These are phyloP conservation scores for Sebastes aleutianus DNA, from an alignment of 2,797 vertebrate genomes.

Conservation along the genomic window DNA sequence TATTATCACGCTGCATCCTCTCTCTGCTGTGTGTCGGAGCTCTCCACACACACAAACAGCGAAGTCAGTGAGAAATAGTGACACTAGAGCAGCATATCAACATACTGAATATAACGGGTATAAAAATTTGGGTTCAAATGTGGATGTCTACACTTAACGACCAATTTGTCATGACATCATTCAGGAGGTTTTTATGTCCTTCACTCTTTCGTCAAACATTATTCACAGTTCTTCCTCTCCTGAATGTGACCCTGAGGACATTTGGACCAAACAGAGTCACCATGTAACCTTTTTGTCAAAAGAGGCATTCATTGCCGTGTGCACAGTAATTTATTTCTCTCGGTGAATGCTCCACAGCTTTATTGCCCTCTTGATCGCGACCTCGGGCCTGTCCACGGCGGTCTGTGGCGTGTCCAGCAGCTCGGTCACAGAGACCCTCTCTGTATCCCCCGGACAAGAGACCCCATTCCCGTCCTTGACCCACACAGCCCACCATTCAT, in stretches of 20 bases:
- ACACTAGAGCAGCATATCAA: too few species aligned
- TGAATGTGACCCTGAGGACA: slow-evolving; percentile 25
- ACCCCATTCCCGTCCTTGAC: slow-evolving; percentile 70
- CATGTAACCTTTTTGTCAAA: slow-evolving; percentile 38
- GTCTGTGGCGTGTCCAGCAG: slow-evolving; percentile 24
- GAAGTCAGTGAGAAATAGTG: too few species aligned
- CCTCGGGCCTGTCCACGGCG: slow-evolving; percentile 18
- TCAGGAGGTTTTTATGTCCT: slow-evolving; percentile 7
- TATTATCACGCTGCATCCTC: too few species aligned
- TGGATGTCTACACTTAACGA: not conserved
- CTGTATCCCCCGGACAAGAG: slow-evolving; percentile 68
- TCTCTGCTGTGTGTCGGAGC: too few species aligned
- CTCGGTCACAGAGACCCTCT: slow-evolving; percentile 59
- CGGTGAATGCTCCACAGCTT: slow-evolving; percentile 35
- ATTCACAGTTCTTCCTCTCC: slow-evolving; percentile 13
- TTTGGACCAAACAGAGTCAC: slow-evolving; percentile 27
- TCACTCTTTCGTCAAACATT: slow-evolving; percentile 8
- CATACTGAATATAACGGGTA: too few species aligned
- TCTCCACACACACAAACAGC: too few species aligned
- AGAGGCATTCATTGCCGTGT: slow-evolving; percentile 41
- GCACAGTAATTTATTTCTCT: slow-evolving; percentile 56
- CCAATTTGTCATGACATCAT: not conserved
- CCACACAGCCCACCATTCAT: slow-evolving; percentile 76
- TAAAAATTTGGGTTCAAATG: not conserved
- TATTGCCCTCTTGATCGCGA: slow-evolving; percentile 48